Evolutionary conservation across 2,113 vertebrate genomes (phyloP), one percentile per base, ranked within the genome.

Genomic region (Elgaria multicarinata): DNA sequence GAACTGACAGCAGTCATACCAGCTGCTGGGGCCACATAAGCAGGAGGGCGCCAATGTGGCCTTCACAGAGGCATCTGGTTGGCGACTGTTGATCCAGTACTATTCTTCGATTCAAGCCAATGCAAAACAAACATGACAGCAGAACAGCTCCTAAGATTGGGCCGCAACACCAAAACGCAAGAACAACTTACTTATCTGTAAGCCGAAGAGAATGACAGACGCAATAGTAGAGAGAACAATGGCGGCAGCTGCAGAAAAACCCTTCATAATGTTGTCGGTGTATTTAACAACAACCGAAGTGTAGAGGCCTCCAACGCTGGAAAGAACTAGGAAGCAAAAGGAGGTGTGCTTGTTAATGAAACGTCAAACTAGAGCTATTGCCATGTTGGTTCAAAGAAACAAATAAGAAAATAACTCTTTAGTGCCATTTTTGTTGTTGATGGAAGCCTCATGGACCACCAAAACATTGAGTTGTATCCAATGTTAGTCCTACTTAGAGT

Each of bases 261-360:
- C 99, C 94, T 99, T 99, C 98, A 99, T 99, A 86, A 99, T 99
- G 93, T 99, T 99, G 93, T 99, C 99, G 0, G 99, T 99, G 95
- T 99, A 99, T 94, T 99, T 99, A 84, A 99, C 99, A 88, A 99
- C 99, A 0, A 99, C 94, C 0, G 99, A 99, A 0, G 99, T 99
- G 95, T 99, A 99, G 84, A 99, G 96, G 22, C 99, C 99, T 3
- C 99, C 99, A 14, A 99, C 98, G 2, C 99, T 99, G 89, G 98
- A 98, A 24, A 99, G 96, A 66, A 99, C 99, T 99, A 93, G 39
- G 55, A 92, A 85, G 90, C 26, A 95, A 85, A 77, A 93, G 88
- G 10, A 7, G 2, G 39, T 12, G 2, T 42, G 74, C 85, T 69
- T 79, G 0, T 91, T 58, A 93, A 79, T 46, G 31, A 86, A 86